Percentiles rank a stretch among this genome's conserved stretches.
These are phyloP conservation scores for Trichosurus vulpecula DNA, from an alignment of 2,797 vertebrate genomes.

Conservation along the genomic window DNA sequence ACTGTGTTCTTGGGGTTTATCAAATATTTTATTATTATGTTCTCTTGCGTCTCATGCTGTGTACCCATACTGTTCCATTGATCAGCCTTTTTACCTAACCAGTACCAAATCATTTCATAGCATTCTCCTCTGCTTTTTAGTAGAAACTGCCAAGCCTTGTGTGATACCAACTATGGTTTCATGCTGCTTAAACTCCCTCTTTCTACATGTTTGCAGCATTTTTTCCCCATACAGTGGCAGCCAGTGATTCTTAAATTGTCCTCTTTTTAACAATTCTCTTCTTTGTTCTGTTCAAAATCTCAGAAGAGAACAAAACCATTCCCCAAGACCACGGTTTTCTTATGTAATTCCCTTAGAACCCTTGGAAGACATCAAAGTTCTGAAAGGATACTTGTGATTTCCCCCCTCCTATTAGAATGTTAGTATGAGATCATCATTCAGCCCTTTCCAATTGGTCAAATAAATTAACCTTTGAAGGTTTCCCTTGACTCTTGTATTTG, in stretches of 20 bases:
- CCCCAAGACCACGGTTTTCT: background rate
- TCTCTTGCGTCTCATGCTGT: background rate
- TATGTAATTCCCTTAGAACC: background rate
- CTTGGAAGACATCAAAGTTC: background rate
- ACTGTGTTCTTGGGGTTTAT: background rate
- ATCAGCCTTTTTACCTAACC: background rate
- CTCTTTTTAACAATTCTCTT: background rate
- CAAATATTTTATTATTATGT: background rate
- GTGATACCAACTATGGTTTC: background rate
- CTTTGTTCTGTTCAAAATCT: background rate
- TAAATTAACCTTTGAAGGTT: background rate
- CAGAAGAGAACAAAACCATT: background rate
- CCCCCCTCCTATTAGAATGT: background rate
- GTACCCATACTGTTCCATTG: background rate
- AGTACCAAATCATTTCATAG: background rate
- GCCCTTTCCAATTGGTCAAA: background rate
- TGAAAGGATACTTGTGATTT: background rate
- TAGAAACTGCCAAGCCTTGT: background rate
- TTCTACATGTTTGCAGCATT: background rate
- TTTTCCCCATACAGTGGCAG: background rate
- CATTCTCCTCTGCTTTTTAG: background rate
- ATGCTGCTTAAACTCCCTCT: background rate
- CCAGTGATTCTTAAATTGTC: background rate
- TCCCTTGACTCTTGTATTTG: background rate
- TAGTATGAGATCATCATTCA: background rate